phyloP scores from a whole-genome alignment of 2,888 invertebrate species.

The Cerastoderma edule region DNA sequence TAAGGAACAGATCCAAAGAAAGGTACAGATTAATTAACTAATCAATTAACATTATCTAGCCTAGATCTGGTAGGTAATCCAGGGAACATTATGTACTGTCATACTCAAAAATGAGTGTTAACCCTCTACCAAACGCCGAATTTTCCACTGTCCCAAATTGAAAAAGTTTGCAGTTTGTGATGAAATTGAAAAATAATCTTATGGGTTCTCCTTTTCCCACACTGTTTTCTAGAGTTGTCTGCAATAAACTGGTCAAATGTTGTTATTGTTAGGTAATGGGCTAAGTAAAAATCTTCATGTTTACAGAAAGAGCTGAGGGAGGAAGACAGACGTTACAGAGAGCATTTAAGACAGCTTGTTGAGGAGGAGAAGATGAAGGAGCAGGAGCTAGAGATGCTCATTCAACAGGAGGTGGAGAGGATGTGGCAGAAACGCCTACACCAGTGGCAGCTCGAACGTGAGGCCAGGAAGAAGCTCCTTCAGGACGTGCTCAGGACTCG shows the following conservation, averaged over 20 bases:
- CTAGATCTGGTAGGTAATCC: too few species aligned
- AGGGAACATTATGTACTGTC: too few species aligned
- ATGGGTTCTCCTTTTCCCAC: too few species aligned
- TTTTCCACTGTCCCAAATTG: too few species aligned
- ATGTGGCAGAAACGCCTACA: slow-evolving; percentile 82
- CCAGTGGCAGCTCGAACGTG: slow-evolving; percentile 80
- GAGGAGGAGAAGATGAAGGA: slow-evolving; percentile 80
- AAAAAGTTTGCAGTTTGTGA: too few species aligned
- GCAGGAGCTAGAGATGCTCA: slow-evolving; percentile 79
- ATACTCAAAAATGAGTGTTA: too few species aligned
- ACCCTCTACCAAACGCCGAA: too few species aligned
- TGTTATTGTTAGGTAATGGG: too few species aligned
- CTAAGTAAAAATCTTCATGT: slow-evolving; percentile 14
- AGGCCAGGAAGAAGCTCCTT: slow-evolving; percentile 80
- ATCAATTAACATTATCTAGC: too few species aligned
- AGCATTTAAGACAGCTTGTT: slow-evolving; percentile 78
- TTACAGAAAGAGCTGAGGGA: slow-evolving; percentile 80
- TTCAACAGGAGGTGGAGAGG: slow-evolving; percentile 81
- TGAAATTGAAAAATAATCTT: too few species aligned
- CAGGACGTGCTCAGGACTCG: slow-evolving; percentile 79
- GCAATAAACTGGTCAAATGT: too few species aligned
- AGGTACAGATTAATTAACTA: slow-evolving; percentile 70
- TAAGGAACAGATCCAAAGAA: slow-evolving; percentile 80
- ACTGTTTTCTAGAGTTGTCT: too few species aligned
- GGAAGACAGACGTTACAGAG: slow-evolving; percentile 81